Base-by-base conservation (phyloP, 35 echinoderm and acorn worm genomes). In the Ptychodera flava region DNA sequence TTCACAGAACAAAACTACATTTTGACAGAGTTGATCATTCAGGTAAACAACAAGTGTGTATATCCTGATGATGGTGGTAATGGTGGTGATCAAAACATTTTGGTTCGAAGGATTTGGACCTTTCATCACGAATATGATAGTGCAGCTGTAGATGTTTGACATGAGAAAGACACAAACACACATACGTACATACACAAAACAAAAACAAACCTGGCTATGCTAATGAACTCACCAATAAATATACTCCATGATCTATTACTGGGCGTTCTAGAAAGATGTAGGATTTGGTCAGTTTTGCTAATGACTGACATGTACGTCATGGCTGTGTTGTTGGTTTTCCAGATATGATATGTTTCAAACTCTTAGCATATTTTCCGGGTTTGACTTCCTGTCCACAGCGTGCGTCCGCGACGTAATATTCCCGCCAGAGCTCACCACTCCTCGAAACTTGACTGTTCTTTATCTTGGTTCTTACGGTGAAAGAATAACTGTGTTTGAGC, bases 231-330 rank as follows among this genome's bases (percentile, higher is more conserved):
- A 94, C 93, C 93, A 36, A 91, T 80, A 36, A 91, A 88, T 52
- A 90, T 85, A 36, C 81, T 77, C 93, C 93, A 94, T 36, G 93
- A 90, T 75, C 93, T 45, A 16, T 85, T 78, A n/a, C 93, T 89
- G 79, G 93, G 93, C 38, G 32, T 76, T 75, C 93, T 94, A 6
- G 84, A 35, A 37, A 94, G 77, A 77, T 94, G 93, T 33, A 94
- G 36, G 6, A 85, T 83, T 33, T 82, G 35, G 0, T 91, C 82
- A 88, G 53, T 91, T 36, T 88, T 82, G 15, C 45, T 36, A 0
- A 80, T 81, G 16, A 94, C 89, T 1, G 16, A 88, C 93, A 94
- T 91, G 82, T 94, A 94, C 15, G 78, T 81, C 93, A 94, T 94
- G 38, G 33, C 33, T 77, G 31, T 31, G 31, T 16, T 31, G 22